Conservation (phyloP, 2,888 invertebrate species). For the Hoplodrina blanda region DNA sequence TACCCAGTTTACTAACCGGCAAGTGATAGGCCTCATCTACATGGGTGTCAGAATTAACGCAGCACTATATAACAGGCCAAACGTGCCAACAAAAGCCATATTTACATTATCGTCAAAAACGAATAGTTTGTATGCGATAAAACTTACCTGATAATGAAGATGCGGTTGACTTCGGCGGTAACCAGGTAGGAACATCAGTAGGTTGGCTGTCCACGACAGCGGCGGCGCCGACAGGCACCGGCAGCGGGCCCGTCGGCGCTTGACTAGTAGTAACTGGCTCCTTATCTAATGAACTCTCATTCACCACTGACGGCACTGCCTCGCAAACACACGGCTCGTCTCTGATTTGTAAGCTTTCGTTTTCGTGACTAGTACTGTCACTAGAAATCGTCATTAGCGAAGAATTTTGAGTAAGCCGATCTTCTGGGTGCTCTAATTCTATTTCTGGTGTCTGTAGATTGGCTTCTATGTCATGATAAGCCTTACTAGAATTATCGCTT, state of each 20-base stretch:
- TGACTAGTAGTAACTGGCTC: slow-evolving; percentile 52
- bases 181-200: slow-evolving; percentile 65
- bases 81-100: not conserved
- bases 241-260: slow-evolving; percentile 77
- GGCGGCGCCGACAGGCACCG: slow-evolving; percentile 79
- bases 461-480: slow-evolving; percentile 63
- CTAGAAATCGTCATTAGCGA: slow-evolving; percentile 46
- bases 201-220: slow-evolving; percentile 64
- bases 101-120: not conserved
- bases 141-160: slow-evolving; percentile 67
- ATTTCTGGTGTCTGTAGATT: slow-evolving; percentile 40
- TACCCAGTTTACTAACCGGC: not conserved
- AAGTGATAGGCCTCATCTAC: not conserved
- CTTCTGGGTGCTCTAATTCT: slow-evolving; percentile 31
- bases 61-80: not conserved
- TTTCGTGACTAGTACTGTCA: slow-evolving; percentile 2
- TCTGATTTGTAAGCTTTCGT: slow-evolving; percentile 18
- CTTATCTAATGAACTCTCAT: slow-evolving; percentile 27
- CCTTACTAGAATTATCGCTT: slow-evolving; percentile 39
- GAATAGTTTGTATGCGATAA: not conserved
- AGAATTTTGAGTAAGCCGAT: slow-evolving; percentile 34
- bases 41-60: too few species aligned
- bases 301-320: slow-evolving; percentile 10
- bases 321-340: slow-evolving; percentile 41
- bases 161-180: slow-evolving; percentile 56